Conservation (phyloP, 2,797 vertebrate species). For the Squalus acanthias region DNA sequence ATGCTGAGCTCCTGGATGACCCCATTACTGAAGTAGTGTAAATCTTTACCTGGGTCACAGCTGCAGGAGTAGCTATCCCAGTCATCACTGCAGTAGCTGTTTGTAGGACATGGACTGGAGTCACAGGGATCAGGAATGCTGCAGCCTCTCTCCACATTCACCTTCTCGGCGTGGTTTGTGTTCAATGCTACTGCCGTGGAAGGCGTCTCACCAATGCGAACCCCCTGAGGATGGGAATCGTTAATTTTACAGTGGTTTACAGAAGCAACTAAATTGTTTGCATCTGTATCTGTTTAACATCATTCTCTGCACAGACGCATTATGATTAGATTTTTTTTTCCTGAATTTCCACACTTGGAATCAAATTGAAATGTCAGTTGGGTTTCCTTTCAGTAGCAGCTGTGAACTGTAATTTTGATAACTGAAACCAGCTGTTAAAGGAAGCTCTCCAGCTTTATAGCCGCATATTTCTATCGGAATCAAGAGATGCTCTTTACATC, state of each 20-base stretch:
- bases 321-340: neutral
- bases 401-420: constrained; percentile 7
- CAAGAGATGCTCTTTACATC: neutral
- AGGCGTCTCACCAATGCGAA: constrained; percentile 63
- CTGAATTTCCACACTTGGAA: neutral
- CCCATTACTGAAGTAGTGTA: neutral
- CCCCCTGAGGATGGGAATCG: constrained; percentile 58
- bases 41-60: constrained; percentile 70
- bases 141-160: constrained; percentile 78
- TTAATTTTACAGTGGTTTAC: neutral
- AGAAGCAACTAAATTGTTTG: neutral
- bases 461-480: neutral
- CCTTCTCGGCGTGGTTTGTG: constrained; percentile 61
- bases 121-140: constrained; percentile 76
- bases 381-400: constrained; percentile 12
- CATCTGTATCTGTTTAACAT: neutral
- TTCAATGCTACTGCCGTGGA: constrained; percentile 56
- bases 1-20: neutral
- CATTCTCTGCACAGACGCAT: neutral
- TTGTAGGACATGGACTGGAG: constrained; percentile 75
- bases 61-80: constrained; percentile 87
- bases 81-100: constrained; percentile 80
- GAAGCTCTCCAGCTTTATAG: neutral
- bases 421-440: neutral
- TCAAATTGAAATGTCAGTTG: neutral